Percentiles rank a stretch among this genome's conserved stretches.
phyloP scores from a whole-genome alignment of 2,113 vertebrate genomes.

The Myanophis thanlyinensis region DNA sequence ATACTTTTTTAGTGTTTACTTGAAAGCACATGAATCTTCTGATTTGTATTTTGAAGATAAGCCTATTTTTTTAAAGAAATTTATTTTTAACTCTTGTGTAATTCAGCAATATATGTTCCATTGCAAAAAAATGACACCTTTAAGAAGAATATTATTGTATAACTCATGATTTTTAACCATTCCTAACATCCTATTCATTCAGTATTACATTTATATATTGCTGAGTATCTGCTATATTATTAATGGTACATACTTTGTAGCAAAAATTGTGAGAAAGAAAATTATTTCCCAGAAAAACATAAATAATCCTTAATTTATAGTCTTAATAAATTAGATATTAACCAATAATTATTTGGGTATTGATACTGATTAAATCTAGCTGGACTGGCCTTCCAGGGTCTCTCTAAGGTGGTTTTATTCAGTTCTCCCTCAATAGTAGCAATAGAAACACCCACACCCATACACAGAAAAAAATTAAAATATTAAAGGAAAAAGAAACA shows the following conservation, averaged over 20 bases:
- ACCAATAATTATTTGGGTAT: neutral
- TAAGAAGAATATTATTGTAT: neutral
- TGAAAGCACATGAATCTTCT: neutral
- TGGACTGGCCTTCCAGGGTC: too few species aligned
- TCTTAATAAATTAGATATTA: neutral
- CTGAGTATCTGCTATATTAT: neutral
- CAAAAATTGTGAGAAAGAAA: slow-evolving; percentile 19
- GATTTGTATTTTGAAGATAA: slow-evolving; percentile 22
- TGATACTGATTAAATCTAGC: neutral
- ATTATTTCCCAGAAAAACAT: neutral
- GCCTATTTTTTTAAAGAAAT: slow-evolving; percentile 10
- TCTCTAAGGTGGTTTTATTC: neutral
- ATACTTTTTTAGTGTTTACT: neutral
- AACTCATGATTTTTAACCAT: neutral
- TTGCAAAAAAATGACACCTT: neutral
- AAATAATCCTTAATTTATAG: neutral
- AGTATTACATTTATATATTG: neutral
- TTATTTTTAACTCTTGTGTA: slow-evolving; percentile 25
- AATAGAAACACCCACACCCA: neutral
- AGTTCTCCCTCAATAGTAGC: neutral
- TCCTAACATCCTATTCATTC: neutral
- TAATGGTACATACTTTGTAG: neutral
- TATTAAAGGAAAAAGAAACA: neutral
- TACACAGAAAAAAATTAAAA: neutral
- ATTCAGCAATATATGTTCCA: neutral